phyloP scores from a whole-genome alignment of 2,888 invertebrate genomes.

The Lapara coniferarum region DNA sequence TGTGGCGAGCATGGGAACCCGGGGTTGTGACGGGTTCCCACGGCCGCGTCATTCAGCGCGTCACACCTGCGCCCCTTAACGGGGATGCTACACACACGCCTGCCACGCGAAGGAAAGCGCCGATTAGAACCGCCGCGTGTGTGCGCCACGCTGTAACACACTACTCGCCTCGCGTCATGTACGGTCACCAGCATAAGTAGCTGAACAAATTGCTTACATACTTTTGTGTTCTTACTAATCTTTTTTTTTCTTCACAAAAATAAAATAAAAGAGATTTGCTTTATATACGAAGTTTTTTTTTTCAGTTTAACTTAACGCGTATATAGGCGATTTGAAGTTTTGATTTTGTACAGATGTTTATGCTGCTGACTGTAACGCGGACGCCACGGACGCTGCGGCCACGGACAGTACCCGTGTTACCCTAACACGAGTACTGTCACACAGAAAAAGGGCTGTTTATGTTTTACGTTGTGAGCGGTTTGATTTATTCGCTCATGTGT shows the following conservation, averaged over 20 bases:
- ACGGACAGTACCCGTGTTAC: slow-evolving; percentile 11
- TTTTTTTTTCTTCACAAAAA: too few species aligned
- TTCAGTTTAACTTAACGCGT: too few species aligned
- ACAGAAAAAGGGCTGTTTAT: slow-evolving; percentile 25
- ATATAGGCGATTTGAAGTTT: too few species aligned
- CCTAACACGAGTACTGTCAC: too few species aligned
- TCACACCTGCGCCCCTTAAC: slow-evolving; percentile 81
- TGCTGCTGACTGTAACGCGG: too few species aligned
- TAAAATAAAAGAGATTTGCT: too few species aligned
- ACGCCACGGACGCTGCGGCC: neutral
- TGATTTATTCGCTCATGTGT: slow-evolving; percentile 24
- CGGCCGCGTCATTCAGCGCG: slow-evolving; percentile 78
- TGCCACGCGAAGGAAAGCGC: slow-evolving; percentile 79
- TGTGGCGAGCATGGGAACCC: slow-evolving; percentile 75
- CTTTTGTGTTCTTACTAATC: too few species aligned
- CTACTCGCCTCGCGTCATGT: neutral
- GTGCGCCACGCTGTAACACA: slow-evolving; percentile 37
- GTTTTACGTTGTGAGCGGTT: slow-evolving; percentile 11
- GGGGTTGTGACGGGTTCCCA: slow-evolving; percentile 79
- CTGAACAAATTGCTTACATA: too few species aligned
- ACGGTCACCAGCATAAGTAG: too few species aligned
- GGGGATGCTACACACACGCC: slow-evolving; percentile 79
- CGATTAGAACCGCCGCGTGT: slow-evolving; percentile 66
- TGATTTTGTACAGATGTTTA: too few species aligned
- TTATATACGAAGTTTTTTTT: too few species aligned